Percentiles rank a stretch among this genome's conserved stretches.
Evolutionary conservation across 2,797 vertebrate species (phyloP).

Genomic region (Danio tinwini): DNA sequence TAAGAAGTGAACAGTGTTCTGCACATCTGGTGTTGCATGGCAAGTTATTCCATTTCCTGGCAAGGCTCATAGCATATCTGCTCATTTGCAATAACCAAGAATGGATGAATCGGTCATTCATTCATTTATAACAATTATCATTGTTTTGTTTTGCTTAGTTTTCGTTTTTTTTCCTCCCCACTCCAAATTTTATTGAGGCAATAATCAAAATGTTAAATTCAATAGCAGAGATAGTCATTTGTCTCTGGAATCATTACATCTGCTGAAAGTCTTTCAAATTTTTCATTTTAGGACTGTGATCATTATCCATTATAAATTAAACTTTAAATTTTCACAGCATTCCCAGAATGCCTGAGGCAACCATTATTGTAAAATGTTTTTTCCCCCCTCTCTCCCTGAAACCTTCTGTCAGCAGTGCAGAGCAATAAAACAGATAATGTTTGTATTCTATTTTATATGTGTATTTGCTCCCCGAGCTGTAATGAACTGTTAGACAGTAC

Average conservation of each 20-base stretch:
- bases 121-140: conserved; percentile 66
- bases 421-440: conserved; percentile 32
- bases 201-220: conserved; percentile 79
- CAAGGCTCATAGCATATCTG: conserved; percentile 50
- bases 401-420: conserved; percentile 32
- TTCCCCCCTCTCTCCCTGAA: background rate
- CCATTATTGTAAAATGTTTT: conserved; percentile 30
- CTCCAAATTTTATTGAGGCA: conserved; percentile 73
- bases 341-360: conserved; percentile 47
- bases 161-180: conserved; percentile 31
- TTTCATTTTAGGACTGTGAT: conserved; percentile 72
- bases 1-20: conserved; percentile 19
- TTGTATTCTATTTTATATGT: conserved; percentile 48
- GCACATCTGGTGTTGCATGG: conserved; percentile 36
- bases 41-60: conserved; percentile 50
- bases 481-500: conserved; percentile 31
- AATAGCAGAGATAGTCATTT: conserved; percentile 66
- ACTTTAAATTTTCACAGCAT: conserved; percentile 55
- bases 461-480: conserved; percentile 22
- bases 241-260: conserved; percentile 75
- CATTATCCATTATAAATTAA: conserved; percentile 65
- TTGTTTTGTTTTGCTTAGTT: conserved; percentile 65
- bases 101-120: conserved; percentile 58
- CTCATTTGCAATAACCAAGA: conserved; percentile 57
- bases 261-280: conserved; percentile 76